phyloP scores from a whole-genome alignment of 1,140 invertebrate genomes.

The Meloidogyne exigua region DNA sequence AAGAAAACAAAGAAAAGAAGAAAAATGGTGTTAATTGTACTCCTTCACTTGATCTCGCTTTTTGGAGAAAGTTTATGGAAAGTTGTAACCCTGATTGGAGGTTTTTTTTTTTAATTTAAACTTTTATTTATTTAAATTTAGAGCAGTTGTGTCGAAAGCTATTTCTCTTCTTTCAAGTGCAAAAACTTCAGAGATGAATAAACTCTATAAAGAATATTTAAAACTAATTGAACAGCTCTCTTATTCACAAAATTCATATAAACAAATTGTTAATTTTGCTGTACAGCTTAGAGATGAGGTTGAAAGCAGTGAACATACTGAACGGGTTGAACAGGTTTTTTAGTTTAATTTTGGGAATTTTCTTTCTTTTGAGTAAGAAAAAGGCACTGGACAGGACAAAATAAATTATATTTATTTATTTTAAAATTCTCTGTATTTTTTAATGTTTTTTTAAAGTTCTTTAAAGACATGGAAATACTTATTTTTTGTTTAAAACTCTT shows the following conservation, averaged over 20 bases:
- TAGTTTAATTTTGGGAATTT: too few relatives aligned
- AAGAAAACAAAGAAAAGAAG: too few relatives aligned
- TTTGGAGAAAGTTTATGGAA: neutral
- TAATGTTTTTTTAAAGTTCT: too few relatives aligned
- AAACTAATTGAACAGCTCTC: neutral
- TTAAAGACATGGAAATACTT: too few relatives aligned
- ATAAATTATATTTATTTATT: too few relatives aligned
- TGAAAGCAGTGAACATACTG: neutral
- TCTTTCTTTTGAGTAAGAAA: too few relatives aligned
- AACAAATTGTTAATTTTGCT: neutral
- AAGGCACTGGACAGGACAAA: too few relatives aligned
- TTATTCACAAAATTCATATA: neutral
- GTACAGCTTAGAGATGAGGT: neutral
- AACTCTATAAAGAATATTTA: neutral
- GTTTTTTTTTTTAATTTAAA: neutral
- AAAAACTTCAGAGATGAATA: neutral
- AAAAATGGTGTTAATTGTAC: too few relatives aligned
- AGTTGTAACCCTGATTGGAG: neutral
- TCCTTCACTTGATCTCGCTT: neutral
- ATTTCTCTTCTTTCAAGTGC: neutral
- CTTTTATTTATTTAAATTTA: neutral
- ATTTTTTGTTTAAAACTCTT: too few relatives aligned
- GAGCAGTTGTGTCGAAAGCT: neutral
- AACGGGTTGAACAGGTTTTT: neutral
- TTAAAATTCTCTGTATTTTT: too few relatives aligned